phyloP scores from a whole-genome alignment of 2,888 invertebrate genomes.

The Megalurothrips usitatus region DNA sequence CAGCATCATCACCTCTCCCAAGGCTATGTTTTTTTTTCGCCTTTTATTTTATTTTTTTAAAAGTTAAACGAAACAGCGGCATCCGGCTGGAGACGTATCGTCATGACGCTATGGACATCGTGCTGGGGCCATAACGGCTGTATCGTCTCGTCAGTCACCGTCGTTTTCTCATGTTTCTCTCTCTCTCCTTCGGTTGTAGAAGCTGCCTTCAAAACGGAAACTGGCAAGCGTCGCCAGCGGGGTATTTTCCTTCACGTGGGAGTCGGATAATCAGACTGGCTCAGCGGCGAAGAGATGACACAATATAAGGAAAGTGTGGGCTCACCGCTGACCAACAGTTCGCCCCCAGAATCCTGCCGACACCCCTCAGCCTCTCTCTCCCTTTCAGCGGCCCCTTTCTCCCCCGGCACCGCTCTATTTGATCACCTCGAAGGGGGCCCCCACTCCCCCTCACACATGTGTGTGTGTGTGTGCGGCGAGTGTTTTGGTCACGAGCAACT shows the following conservation, averaged over 20 bases:
- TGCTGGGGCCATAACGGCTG: background rate
- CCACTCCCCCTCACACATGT: background rate
- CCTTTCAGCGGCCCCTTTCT: background rate
- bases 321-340: background rate
- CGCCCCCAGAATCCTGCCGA: background rate
- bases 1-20: too few species aligned
- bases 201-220: too few species aligned
- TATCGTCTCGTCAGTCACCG: background rate
- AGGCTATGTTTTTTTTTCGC: too few species aligned
- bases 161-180: too few species aligned
- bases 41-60: too few species aligned
- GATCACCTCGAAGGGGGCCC: background rate
- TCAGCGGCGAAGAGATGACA: background rate
- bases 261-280: too few species aligned
- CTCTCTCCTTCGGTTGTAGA: background rate
- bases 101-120: background rate
- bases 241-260: too few species aligned
- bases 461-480: background rate
- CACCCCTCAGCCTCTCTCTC: background rate
- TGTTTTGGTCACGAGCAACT: background rate
- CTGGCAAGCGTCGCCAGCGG: too few species aligned
- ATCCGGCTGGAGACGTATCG: background rate
- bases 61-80: too few species aligned
- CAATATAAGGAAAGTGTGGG: background rate
- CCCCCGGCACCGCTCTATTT: conserved; percentile 9